Conservation (phyloP, 2,888 invertebrate genomes). For the Macropis europaea region DNA sequence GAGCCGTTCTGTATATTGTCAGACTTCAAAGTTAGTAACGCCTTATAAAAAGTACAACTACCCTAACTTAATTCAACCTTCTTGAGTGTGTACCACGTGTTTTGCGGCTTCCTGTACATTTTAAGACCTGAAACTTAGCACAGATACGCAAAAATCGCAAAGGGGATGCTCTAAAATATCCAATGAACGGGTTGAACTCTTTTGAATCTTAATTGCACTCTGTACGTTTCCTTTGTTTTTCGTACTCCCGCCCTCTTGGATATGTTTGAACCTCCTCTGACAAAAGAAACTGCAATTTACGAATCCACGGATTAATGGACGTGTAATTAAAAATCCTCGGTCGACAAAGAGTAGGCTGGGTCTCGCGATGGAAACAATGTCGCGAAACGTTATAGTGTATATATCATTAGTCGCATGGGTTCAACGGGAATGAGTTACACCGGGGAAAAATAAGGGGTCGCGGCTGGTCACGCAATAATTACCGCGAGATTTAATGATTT, state of each 20-base stretch:
- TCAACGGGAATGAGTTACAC: not conserved
- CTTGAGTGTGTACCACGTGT: no score
- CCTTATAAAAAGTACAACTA: no score
- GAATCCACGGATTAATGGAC: not conserved
- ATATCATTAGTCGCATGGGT: not conserved
- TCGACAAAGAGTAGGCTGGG: no score
- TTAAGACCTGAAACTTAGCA: no score
- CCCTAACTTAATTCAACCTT: no score
- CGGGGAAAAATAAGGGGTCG: not conserved
- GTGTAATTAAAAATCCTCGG: not conserved
- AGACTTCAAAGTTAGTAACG: no score
- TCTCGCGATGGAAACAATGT: not conserved
- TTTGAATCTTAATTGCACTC: not conserved
- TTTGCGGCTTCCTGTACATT: no score
- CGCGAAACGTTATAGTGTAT: not conserved
- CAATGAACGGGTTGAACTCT: not conserved
- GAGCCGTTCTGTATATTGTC: no score
- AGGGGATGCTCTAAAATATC: no score
- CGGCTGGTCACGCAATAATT: constrained; percentile 35
- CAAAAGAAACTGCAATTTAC: no score
- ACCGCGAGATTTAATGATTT: constrained; percentile 32
- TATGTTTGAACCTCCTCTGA: no score
- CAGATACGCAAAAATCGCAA: no score
- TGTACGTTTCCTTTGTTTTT: not conserved
- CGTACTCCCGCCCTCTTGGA: not conserved